These are phyloP conservation scores for Cotesia chilonis DNA, from an alignment of 1,140 invertebrate genomes.

Conservation along the genomic window DNA sequence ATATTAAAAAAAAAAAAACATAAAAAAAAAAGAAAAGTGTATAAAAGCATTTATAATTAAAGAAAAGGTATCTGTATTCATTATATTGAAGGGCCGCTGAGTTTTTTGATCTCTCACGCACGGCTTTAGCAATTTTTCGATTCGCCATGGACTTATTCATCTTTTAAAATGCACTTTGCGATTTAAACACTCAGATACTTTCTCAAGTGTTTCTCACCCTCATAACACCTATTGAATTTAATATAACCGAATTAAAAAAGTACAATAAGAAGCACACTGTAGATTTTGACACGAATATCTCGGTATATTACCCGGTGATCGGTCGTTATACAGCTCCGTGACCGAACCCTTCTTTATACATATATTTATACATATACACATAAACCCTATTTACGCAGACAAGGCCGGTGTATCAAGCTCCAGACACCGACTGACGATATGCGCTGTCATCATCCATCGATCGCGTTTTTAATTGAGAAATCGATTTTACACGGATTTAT, in stretches of 20 bases:
- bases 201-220: constrained; percentile 16
- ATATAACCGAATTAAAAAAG: neutral
- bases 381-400: neutral
- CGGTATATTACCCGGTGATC: constrained; percentile 55
- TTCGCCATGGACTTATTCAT: constrained; percentile 44
- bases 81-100: no score
- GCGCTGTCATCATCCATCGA: constrained; percentile 57
- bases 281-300: constrained; percentile 41
- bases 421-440: constrained; percentile 50
- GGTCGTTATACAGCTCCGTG: constrained; percentile 60
- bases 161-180: constrained; percentile 24
- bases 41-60: constrained; percentile 10
- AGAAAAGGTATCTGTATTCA: constrained; percentile 1
- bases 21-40: neutral
- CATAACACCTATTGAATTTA: neutral
- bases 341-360: constrained; percentile 51
- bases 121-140: constrained; percentile 36
- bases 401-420: neutral
- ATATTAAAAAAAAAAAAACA: no score
- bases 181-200: constrained; percentile 31
- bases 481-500: constrained; percentile 30
- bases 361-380: no score
- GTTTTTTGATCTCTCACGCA: constrained; percentile 34
- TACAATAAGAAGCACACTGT: no score
- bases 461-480: constrained; percentile 32